These are phyloP conservation scores for Scelioninae gen. 1 DNA, from an alignment of 2,888 invertebrate species.

Conservation along the genomic window DNA sequence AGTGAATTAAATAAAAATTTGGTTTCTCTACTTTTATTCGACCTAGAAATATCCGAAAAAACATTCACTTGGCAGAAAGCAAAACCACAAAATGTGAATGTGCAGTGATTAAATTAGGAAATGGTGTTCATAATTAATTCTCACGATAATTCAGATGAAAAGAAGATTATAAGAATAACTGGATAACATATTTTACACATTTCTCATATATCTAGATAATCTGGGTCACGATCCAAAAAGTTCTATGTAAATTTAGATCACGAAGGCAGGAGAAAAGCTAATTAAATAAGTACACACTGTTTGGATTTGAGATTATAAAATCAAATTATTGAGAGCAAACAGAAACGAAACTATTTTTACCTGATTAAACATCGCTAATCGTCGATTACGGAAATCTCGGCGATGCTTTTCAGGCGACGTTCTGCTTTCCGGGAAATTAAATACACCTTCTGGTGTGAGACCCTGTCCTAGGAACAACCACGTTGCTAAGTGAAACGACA, in stretches of 20 bases:
- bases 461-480: constrained; percentile 82
- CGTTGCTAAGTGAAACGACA: constrained; percentile 81
- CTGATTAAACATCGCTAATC: constrained; percentile 55
- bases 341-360: constrained; percentile 22
- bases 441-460: constrained; percentile 73
- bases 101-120: background rate
- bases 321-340: background rate
- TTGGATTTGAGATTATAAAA: too few relatives aligned
- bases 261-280: too few relatives aligned
- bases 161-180: background rate
- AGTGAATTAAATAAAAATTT: too few relatives aligned
- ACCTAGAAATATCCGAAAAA: too few relatives aligned
- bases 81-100: background rate
- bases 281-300: too few relatives aligned
- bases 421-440: constrained; percentile 74
- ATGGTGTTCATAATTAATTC: background rate
- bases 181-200: background rate
- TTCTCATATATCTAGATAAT: background rate
- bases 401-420: constrained; percentile 82
- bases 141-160: background rate
- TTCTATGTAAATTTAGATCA: background rate
- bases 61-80: too few relatives aligned
- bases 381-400: constrained; percentile 70
- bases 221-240: background rate
- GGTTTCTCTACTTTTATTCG: too few relatives aligned